Conservation (phyloP, 2,888 invertebrate genomes). For the Microctonus brassicae region DNA sequence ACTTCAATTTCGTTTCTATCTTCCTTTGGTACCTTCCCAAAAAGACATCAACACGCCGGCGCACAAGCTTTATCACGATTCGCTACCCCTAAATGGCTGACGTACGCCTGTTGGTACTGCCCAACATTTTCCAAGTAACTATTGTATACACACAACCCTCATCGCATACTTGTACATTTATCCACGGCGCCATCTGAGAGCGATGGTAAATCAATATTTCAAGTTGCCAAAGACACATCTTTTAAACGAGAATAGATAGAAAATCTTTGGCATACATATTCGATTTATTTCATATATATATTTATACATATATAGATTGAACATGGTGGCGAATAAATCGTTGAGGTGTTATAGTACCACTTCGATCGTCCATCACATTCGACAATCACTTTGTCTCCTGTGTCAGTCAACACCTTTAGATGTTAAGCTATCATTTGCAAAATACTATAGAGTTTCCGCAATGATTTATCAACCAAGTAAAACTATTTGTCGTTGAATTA, state of each 20-base stretch:
- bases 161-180: conserved; percentile 36
- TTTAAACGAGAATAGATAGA: conserved; percentile 2
- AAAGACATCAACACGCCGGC: conserved; percentile 39
- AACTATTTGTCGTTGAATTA: no score
- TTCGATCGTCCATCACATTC: conserved; percentile 3
- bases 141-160: conserved; percentile 50
- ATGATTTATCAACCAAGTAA: neutral
- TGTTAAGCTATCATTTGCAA: neutral
- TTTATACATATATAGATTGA: neutral
- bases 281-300: no score
- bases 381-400: conserved; percentile 13
- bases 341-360: neutral
- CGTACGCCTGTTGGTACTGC: conserved; percentile 38
- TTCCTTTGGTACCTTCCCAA: conserved; percentile 9
- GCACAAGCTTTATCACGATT: conserved; percentile 42
- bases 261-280: neutral
- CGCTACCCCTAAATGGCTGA: conserved; percentile 42
- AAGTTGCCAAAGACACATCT: conserved; percentile 7
- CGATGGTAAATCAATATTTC: conserved; percentile 68
- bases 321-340: neutral
- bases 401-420: conserved; percentile 2
- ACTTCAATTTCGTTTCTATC: conserved; percentile 10
- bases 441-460: neutral
- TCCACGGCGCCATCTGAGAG: conserved; percentile 63
- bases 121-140: conserved; percentile 39